phyloP scores from a whole-genome alignment of 2,888 invertebrate species.

The Drosophila longiperda region DNA sequence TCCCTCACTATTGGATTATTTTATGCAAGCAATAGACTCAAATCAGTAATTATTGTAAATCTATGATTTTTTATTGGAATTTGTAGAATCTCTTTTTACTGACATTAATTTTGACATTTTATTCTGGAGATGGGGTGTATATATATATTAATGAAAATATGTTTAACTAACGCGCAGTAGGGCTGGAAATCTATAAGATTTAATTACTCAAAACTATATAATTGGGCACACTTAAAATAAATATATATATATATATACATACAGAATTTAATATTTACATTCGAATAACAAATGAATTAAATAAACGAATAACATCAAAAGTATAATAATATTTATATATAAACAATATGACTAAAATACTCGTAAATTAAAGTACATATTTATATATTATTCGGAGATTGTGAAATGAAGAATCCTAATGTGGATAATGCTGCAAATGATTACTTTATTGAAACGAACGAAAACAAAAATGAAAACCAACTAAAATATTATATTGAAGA shows the following conservation, averaged over 20 bases:
- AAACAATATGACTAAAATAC: constrained; percentile 44
- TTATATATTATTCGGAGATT: constrained; percentile 52
- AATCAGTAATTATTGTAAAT: constrained; percentile 2
- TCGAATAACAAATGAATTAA: constrained; percentile 30
- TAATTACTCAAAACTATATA: constrained; percentile 70
- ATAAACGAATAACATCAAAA: constrained; percentile 39
- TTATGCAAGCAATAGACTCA: constrained; percentile 2
- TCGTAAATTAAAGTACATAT: constrained; percentile 47
- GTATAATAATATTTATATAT: constrained; percentile 48
- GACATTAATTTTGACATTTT: background rate
- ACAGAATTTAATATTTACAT: constrained; percentile 63
- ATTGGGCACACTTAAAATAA: constrained; percentile 68
- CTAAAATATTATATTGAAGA: constrained; percentile 34
- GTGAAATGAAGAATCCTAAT: constrained; percentile 52
- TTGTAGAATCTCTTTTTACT: background rate
- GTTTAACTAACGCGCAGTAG: constrained; percentile 27
- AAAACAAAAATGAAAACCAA: constrained; percentile 16
- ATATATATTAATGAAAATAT: constrained; percentile 18
- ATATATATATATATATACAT: constrained; percentile 44
- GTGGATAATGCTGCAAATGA: constrained; percentile 77
- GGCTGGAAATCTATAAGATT: constrained; percentile 72
- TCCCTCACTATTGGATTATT: background rate
- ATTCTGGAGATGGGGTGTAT: constrained; percentile 13
- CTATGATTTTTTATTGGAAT: background rate
- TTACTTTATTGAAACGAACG: constrained; percentile 70